phyloP scores from a whole-genome alignment of 2,113 vertebrate genomes.

The Pygoscelis antarcticus region DNA sequence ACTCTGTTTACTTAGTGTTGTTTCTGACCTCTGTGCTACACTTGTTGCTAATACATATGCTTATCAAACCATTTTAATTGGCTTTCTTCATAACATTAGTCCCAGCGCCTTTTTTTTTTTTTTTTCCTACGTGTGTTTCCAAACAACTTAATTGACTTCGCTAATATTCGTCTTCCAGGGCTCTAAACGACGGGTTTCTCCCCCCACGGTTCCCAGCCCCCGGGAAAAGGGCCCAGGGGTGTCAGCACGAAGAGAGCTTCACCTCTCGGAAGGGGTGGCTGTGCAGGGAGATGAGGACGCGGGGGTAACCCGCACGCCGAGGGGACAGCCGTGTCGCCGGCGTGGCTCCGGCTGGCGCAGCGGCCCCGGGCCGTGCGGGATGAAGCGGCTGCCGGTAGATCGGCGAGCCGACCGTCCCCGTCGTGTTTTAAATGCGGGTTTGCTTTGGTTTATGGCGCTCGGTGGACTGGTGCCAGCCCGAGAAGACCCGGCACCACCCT shows the following conservation, averaged over 20 bases:
- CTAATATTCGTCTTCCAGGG: conserved; percentile 52
- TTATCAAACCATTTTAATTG: conserved; percentile 80
- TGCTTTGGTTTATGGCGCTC: background rate
- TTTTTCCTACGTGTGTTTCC: conserved; percentile 53
- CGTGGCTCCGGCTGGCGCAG: background rate
- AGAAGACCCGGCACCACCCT: background rate
- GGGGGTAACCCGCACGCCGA: background rate
- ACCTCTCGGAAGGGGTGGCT: background rate
- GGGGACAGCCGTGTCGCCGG: background rate
- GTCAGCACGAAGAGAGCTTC: background rate
- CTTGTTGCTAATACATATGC: conserved; percentile 74
- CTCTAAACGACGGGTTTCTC: background rate
- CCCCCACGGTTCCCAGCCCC: background rate
- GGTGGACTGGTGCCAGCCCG: background rate
- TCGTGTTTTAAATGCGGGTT: background rate
- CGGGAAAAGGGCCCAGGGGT: background rate
- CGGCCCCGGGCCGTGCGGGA: background rate
- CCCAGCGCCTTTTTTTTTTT: background rate
- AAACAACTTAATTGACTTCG: conserved; percentile 77
- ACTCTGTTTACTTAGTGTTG: conserved; percentile 89
- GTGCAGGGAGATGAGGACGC: background rate
- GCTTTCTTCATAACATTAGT: conserved; percentile 68
- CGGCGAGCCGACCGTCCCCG: background rate
- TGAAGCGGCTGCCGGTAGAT: background rate
- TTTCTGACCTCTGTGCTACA: conserved; percentile 78